phyloP scores from a whole-genome alignment of 2,113 vertebrate species.

The Phylloscopus whistleri region DNA sequence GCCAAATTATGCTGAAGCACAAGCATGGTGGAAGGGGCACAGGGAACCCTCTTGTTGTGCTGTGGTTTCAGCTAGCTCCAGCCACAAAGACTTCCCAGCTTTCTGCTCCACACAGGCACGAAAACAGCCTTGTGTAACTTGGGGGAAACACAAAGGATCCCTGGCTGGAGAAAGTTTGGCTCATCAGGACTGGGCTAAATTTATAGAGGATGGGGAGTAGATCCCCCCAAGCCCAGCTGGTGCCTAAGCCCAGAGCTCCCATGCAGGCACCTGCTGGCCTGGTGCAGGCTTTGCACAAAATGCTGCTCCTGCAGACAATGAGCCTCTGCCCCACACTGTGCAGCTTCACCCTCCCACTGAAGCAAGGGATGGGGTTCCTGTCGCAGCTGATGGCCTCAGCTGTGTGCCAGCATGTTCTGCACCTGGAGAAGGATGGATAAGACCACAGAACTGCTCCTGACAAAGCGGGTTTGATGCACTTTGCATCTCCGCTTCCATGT shows the following conservation, averaged over 20 bases:
- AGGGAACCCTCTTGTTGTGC: accelerated
- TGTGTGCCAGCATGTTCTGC: accelerated
- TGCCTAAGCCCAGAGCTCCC: neutral
- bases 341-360: neutral
- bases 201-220: neutral
- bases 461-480: neutral
- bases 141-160: neutral
- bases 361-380: neutral
- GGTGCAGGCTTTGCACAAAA: neutral
- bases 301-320: accelerated
- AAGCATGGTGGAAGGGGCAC: accelerated
- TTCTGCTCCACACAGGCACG: neutral
- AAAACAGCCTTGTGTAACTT: neutral
- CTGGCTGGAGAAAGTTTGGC: neutral
- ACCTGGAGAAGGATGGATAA: neutral
- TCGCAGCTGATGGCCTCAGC: neutral
- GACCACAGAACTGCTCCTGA: accelerated
- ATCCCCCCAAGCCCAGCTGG: neutral
- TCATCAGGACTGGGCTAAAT: neutral
- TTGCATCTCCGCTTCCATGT: accelerated
- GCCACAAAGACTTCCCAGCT: neutral
- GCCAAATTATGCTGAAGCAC: neutral
- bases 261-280: neutral
- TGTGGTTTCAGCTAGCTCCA: neutral
- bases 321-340: neutral